Percentiles rank a stretch among this genome's conserved stretches.
Evolutionary conservation across 2,797 vertebrate genomes (phyloP).

Genomic region (Phrynocephalus forsythii): DNA sequence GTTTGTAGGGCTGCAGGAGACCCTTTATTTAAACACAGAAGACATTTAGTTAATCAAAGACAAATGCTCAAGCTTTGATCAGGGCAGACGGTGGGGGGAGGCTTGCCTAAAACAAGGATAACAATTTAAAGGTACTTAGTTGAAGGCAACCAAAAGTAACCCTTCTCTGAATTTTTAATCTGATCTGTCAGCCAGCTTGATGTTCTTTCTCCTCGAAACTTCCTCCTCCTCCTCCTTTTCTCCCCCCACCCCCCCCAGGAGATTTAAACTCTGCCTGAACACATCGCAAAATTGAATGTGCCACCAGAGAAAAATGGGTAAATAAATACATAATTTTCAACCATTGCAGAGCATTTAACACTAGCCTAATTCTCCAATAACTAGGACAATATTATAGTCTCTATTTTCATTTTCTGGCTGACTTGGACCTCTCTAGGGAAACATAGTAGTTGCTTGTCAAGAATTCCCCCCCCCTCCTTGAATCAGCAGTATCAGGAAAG

Average conservation of each 20-base stretch:
- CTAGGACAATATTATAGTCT: conserved; percentile 48
- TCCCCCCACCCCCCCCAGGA: neutral
- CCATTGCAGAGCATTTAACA: conserved; percentile 51
- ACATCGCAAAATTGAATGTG: conserved; percentile 1
- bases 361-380: conserved; percentile 44
- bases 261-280: conserved; percentile 44
- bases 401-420: conserved; percentile 64
- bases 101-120: conserved; percentile 43
- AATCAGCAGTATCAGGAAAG: conserved; percentile 51
- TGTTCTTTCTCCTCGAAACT: conserved; percentile 26
- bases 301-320: conserved; percentile 41
- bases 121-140: conserved; percentile 55
- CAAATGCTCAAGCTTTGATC: conserved; percentile 61
- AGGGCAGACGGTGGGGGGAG: conserved; percentile 29
- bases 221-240: too few species aligned
- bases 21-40: conserved; percentile 55
- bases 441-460: conserved; percentile 44
- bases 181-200: conserved; percentile 52
- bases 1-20: conserved; percentile 33
- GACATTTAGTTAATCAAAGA: conserved; percentile 55
- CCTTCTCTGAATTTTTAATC: conserved; percentile 56
- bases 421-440: conserved; percentile 62
- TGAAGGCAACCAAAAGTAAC: conserved; percentile 58
- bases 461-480: conserved; percentile 12
- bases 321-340: conserved; percentile 56